Conservation (phyloP, 2,888 invertebrate species). For the Trichacis sp. region DNA sequence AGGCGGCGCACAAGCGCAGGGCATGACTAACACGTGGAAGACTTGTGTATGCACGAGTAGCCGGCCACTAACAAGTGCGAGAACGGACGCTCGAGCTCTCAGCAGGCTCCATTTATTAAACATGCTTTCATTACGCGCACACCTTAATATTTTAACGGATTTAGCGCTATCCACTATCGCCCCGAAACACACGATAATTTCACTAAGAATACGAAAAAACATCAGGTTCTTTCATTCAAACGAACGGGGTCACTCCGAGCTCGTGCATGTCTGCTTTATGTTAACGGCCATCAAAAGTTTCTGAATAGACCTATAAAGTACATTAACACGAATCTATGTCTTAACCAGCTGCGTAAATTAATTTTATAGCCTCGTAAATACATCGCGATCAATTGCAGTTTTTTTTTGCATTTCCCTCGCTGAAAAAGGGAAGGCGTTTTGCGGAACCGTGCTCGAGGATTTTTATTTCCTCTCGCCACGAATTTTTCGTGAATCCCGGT, state of each 20-base stretch:
- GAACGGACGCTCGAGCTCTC: constrained; percentile 31
- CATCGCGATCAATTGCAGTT: neutral
- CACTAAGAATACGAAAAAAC: constrained; percentile 31
- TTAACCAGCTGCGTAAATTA: constrained; percentile 3
- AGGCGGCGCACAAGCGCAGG: constrained; percentile 6
- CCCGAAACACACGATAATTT: constrained; percentile 26
- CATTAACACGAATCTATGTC: neutral
- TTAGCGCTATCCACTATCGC: constrained; percentile 46
- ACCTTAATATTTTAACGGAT: constrained; percentile 59
- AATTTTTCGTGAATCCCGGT: too few species aligned
- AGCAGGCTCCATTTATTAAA: constrained; percentile 58
- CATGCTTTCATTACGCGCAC: constrained; percentile 62
- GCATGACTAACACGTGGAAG: constrained; percentile 4
- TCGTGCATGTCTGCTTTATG: neutral
- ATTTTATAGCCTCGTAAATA: constrained; percentile 2
- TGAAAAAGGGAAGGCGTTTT: too few species aligned
- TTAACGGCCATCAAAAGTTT: constrained; percentile 2
- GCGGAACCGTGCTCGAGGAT: too few species aligned
- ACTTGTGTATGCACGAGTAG: constrained; percentile 32
- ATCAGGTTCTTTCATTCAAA: neutral
- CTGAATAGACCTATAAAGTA: neutral
- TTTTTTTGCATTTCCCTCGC: neutral
- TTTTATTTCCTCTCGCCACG: too few species aligned
- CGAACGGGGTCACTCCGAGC: neutral
- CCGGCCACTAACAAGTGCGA: constrained; percentile 33